phyloP scores from a whole-genome alignment of 2,888 invertebrate genomes.

The Leptogaster cylindrica region DNA sequence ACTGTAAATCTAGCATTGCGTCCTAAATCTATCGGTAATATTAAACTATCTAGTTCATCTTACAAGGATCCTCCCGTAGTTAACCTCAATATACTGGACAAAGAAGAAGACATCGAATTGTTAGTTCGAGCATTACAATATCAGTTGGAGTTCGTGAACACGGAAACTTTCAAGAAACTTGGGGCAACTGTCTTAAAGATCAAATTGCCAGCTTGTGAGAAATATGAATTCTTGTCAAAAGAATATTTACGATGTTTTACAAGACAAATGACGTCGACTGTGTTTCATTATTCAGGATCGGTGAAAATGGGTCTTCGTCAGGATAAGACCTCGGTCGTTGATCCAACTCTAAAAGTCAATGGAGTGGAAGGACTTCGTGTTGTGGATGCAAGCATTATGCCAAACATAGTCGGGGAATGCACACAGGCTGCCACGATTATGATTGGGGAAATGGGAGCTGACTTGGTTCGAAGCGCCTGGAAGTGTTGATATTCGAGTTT shows the following conservation, averaged over 20 bases:
- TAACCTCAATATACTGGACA: constrained; percentile 68
- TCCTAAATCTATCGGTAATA: constrained; percentile 65
- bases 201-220: not conserved
- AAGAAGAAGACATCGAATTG: constrained; percentile 64
- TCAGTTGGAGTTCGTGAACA: not conserved
- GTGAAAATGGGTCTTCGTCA: constrained; percentile 77
- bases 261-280: not conserved
- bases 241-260: not conserved
- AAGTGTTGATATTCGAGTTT: no score
- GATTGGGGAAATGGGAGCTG: constrained; percentile 83
- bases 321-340: constrained; percentile 72
- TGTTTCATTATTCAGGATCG: constrained; percentile 64
- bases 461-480: constrained; percentile 71
- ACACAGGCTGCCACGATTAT: constrained; percentile 83
- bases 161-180: not conserved
- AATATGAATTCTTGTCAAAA: not conserved
- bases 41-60: constrained; percentile 65
- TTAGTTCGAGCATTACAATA: not conserved
- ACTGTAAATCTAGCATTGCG: constrained; percentile 61
- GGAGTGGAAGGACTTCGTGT: constrained; percentile 74
- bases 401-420: constrained; percentile 77
- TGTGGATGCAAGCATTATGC: constrained; percentile 85
- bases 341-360: constrained; percentile 71
- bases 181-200: not conserved
- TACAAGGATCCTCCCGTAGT: constrained; percentile 68